These are phyloP conservation scores for Sycobia sp. DNA, from an alignment of 1,140 invertebrate species.

Conservation along the genomic window DNA sequence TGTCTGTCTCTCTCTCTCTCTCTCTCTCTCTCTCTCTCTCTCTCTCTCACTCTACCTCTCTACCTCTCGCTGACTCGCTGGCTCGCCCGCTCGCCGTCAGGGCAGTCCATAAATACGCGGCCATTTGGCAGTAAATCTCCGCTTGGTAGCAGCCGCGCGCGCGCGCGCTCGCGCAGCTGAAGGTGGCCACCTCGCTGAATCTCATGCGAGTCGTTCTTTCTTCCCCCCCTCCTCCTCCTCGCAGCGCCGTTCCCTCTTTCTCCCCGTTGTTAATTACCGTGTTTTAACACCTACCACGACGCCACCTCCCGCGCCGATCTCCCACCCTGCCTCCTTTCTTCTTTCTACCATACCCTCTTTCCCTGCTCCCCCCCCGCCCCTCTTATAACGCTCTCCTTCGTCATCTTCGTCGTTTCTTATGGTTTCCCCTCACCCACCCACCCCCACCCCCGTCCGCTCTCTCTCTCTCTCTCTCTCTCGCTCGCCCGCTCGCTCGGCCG, in stretches of 20 bases:
- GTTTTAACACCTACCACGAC: slow-evolving; percentile 60
- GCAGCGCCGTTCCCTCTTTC: too few relatives aligned
- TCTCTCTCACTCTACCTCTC: too few relatives aligned
- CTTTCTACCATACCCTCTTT: too few relatives aligned
- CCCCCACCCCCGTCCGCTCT: too few relatives aligned
- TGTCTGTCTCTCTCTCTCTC: background rate
- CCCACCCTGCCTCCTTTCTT: slow-evolving; percentile 44
- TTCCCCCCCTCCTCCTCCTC: too few relatives aligned
- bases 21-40: background rate
- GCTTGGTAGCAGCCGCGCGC: slow-evolving; percentile 52
- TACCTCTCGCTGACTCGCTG: too few relatives aligned
- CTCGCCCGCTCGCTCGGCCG: background rate
- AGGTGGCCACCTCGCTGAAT: slow-evolving; percentile 46
- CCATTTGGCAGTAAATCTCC: slow-evolving; percentile 57
- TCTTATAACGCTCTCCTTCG: too few relatives aligned
- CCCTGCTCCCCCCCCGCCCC: too few relatives aligned
- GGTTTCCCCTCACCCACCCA: slow-evolving; percentile 19
- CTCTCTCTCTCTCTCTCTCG: too few relatives aligned
- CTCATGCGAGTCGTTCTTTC: too few relatives aligned
- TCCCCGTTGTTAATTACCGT: slow-evolving; percentile 61
- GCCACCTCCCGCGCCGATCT: slow-evolving; percentile 41
- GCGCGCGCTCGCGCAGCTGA: slow-evolving; percentile 46
- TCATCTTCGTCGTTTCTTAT: too few relatives aligned
- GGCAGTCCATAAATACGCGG: slow-evolving; percentile 60
- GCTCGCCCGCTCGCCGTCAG: slow-evolving; percentile 25